These are phyloP conservation scores for Conops quadrifasciatus DNA, from an alignment of 2,888 invertebrate species.

Conservation along the genomic window DNA sequence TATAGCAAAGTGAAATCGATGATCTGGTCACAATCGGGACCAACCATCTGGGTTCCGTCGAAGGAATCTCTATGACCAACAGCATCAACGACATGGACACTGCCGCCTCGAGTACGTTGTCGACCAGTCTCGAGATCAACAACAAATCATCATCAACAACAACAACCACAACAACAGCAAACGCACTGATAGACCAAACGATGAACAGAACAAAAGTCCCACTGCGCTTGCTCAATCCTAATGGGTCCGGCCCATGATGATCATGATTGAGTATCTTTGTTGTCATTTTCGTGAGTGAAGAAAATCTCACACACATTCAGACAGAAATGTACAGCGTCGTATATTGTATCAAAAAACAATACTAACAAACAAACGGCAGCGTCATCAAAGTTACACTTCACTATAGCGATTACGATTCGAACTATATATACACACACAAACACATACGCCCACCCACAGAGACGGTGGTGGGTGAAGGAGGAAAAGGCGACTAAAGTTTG, in stretches of 20 bases:
- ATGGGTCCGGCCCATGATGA: too few relatives aligned
- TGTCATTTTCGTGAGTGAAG: too few relatives aligned
- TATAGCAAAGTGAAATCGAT: slow-evolving; percentile 94
- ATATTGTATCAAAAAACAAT: too few relatives aligned
- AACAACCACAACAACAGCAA: slow-evolving; percentile 51
- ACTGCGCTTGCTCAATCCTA: not conserved
- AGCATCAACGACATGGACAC: slow-evolving; percentile 69
- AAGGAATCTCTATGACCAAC: slow-evolving; percentile 92
- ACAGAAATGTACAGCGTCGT: too few relatives aligned
- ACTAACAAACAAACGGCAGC: too few relatives aligned
- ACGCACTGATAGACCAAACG: slow-evolving; percentile 48
- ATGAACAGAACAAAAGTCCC: slow-evolving; percentile 29
- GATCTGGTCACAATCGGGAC: slow-evolving; percentile 93
- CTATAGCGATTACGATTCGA: too few relatives aligned
- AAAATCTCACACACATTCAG: too few relatives aligned
- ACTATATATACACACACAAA: not conserved
- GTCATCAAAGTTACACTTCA: too few relatives aligned
- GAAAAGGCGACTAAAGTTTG: not conserved
- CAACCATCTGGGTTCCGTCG: slow-evolving; percentile 96
- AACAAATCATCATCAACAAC: slow-evolving; percentile 54
- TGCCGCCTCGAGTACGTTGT: slow-evolving; percentile 68
- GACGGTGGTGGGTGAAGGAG: not conserved
- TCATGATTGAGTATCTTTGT: too few relatives aligned
- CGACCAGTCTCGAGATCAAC: slow-evolving; percentile 65
- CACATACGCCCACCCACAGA: not conserved